A percentile compares a stretch with the other conserved stretches of the same genome.
Evolutionary conservation across 2,888 invertebrate genomes (phyloP).

Genomic region (Papilio elwesi): DNA sequence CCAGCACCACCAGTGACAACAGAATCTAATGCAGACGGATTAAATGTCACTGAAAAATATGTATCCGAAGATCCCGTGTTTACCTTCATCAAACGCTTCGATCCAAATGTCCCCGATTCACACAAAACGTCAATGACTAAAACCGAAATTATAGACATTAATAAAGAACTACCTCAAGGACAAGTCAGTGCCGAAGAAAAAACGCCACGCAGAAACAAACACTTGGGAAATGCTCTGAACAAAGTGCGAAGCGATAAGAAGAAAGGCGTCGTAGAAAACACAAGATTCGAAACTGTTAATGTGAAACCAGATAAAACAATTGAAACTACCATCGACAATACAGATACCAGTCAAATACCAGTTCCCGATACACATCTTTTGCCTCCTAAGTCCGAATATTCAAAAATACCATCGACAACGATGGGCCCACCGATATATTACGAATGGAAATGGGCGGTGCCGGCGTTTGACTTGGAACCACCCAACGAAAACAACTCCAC

Average conservation of each 20-base stretch:
- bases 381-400: constrained; percentile 82
- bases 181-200: constrained; percentile 73
- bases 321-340: constrained; percentile 40
- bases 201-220: constrained; percentile 65
- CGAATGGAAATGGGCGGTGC: constrained; percentile 87
- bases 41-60: constrained; percentile 55
- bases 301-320: constrained; percentile 56
- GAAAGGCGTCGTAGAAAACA: constrained; percentile 56
- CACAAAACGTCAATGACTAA: constrained; percentile 71
- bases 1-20: constrained; percentile 54
- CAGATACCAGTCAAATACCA: constrained; percentile 46
- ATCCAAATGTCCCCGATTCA: constrained; percentile 71
- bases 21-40: constrained; percentile 54
- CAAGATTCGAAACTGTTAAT: constrained; percentile 65
- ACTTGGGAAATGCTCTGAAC: constrained; percentile 62
- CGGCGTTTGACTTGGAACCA: constrained; percentile 83
- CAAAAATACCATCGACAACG: constrained; percentile 74
- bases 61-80: constrained; percentile 63
- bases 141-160: constrained; percentile 71
- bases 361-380: constrained; percentile 69
- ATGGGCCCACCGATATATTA: constrained; percentile 86
- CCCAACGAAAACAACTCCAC: constrained; percentile 77
- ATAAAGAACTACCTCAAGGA: constrained; percentile 69
- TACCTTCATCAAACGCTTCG: constrained; percentile 77
- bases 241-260: constrained; percentile 58